phyloP scores from a whole-genome alignment of 2,113 vertebrate genomes.

The Dendropsophus ebraccatus region DNA sequence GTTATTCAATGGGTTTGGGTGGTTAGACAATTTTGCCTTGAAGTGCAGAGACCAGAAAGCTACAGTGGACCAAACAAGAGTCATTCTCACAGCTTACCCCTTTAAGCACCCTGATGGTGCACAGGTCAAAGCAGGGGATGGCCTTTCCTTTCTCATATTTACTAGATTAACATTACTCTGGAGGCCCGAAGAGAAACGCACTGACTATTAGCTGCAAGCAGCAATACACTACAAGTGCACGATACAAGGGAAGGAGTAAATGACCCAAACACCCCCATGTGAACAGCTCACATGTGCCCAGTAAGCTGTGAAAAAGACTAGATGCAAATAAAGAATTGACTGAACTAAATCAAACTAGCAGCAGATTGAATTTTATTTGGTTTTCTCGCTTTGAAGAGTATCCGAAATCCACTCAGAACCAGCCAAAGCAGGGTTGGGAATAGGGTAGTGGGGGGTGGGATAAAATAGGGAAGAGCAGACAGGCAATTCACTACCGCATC shows the following conservation, averaged over 20 bases:
- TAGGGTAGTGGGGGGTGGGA: slow-evolving; percentile 1
- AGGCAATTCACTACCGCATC: slow-evolving; percentile 99
- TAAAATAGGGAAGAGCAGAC: slow-evolving; percentile 78
- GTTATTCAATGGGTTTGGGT: slow-evolving; percentile 92
- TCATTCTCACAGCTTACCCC: slow-evolving; percentile 98
- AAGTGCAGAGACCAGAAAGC: slow-evolving; percentile 99
- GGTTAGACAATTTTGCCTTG: slow-evolving; percentile 99
- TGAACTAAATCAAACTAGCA: slow-evolving; percentile 93
- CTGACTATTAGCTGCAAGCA: background rate
- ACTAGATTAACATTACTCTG: background rate
- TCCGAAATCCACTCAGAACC: slow-evolving; percentile 99
- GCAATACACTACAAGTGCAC: background rate
- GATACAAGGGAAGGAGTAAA: too few relatives aligned
- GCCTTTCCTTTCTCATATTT: background rate
- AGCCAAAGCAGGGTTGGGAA: slow-evolving; percentile 90
- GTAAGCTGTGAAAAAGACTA: slow-evolving; percentile 99
- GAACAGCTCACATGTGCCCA: slow-evolving; percentile 41
- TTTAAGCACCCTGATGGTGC: background rate
- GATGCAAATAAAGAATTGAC: slow-evolving; percentile 92
- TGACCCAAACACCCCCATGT: slow-evolving; percentile 40
- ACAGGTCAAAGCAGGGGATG: background rate
- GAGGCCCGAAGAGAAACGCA: too few relatives aligned
- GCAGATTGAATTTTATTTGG: slow-evolving; percentile 72
- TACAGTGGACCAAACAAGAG: slow-evolving; percentile 99
- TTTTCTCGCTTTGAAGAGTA: slow-evolving; percentile 69